Conservation (phyloP, 1,140 invertebrate genomes). For the Dinoponera quadriceps region DNA sequence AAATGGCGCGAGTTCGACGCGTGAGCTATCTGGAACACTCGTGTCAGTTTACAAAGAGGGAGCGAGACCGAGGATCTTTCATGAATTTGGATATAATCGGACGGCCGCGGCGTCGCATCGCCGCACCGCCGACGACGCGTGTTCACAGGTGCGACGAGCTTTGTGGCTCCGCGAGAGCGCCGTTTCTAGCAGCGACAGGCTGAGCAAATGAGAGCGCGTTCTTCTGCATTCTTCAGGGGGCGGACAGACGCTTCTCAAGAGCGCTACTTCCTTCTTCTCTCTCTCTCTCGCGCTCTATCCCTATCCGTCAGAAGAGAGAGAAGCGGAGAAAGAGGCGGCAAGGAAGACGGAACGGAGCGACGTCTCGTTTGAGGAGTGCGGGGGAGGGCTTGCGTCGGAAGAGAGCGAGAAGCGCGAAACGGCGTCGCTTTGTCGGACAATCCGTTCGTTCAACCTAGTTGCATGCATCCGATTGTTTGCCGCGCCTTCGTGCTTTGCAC, state of each 20-base stretch:
- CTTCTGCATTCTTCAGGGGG: constrained; percentile 77
- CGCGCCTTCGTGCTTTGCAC: background rate
- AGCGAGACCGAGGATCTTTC: background rate
- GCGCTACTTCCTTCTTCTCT: constrained; percentile 66
- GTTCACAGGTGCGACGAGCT: background rate
- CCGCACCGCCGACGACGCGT: background rate
- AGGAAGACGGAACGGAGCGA: background rate
- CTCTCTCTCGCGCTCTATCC: constrained; percentile 1
- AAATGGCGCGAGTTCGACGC: no score
- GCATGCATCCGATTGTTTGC: constrained; percentile 51
- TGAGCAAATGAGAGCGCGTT: constrained; percentile 78
- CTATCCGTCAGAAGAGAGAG: constrained; percentile 19
- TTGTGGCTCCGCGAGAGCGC: background rate
- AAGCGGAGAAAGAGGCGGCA: constrained; percentile 28
- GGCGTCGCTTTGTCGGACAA: constrained; percentile 51
- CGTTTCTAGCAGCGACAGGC: constrained; percentile 68
- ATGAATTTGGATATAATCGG: background rate
- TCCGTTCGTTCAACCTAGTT: constrained; percentile 62
- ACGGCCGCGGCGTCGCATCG: background rate
- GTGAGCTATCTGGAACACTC: no score
- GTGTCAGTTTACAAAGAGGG: no score
- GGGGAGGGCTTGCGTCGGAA: background rate
- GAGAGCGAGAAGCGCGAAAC: constrained; percentile 17
- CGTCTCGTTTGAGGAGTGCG: background rate
- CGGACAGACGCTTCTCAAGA: constrained; percentile 77